A percentile compares a stretch with the other conserved stretches of the same genome.
These are phyloP conservation scores for Bujurquina vittata DNA, from an alignment of 2,113 vertebrate genomes.

Conservation along the genomic window DNA sequence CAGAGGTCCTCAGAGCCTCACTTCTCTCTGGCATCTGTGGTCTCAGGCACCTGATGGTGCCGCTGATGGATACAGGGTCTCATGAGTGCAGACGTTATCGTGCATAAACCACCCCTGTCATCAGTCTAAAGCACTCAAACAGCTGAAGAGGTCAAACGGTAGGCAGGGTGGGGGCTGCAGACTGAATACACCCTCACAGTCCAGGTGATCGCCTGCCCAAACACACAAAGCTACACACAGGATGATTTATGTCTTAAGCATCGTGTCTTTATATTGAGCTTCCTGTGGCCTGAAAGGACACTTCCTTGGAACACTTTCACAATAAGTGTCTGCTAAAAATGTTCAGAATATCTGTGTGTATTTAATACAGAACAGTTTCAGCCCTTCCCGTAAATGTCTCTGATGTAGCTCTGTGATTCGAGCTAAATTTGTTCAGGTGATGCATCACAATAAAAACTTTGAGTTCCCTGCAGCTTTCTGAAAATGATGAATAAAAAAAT, in stretches of 20 bases:
- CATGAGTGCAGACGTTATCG: neutral
- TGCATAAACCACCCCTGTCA: neutral
- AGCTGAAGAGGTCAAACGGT: neutral
- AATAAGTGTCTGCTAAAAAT: neutral
- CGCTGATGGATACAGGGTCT: neutral
- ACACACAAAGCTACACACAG: neutral
- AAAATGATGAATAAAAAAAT: no score
- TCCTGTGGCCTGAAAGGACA: neutral
- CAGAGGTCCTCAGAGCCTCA: neutral
- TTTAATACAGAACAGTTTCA: neutral
- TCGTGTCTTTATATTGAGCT: neutral
- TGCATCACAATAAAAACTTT: no score
- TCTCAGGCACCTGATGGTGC: neutral
- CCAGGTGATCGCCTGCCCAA: neutral
- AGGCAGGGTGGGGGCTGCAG: neutral
- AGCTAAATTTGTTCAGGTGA: no score
- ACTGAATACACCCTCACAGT: neutral
- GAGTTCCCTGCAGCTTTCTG: no score
- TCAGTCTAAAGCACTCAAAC: neutral
- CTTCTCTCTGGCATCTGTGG: neutral
- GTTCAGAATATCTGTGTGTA: neutral
- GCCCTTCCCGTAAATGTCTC: neutral
- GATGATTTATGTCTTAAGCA: neutral
- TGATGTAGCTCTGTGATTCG: neutral
- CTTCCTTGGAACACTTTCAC: neutral